These are phyloP conservation scores for Ceratosolen fusciceps DNA, from an alignment of 1,140 invertebrate species.

Conservation along the genomic window DNA sequence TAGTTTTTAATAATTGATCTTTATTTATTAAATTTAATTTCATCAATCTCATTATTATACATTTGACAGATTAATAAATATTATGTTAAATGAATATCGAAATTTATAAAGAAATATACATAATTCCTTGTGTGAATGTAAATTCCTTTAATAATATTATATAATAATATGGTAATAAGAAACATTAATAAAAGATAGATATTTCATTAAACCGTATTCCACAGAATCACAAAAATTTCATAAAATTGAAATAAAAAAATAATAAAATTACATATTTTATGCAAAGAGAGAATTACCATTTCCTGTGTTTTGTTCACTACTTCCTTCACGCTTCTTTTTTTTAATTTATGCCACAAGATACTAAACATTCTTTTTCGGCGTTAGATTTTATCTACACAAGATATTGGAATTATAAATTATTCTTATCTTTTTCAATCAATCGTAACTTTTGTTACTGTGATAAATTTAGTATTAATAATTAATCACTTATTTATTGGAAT, in stretches of 20 bases:
- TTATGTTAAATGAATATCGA: too few relatives aligned
- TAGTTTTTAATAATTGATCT: too few relatives aligned
- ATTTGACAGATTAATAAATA: too few relatives aligned
- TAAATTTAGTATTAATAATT: too few relatives aligned
- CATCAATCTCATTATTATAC: too few relatives aligned
- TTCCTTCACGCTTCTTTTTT: background rate
- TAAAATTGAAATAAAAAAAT: constrained; percentile 9
- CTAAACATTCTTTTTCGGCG: background rate
- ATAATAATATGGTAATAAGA: background rate
- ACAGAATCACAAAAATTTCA: background rate
- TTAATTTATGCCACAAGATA: background rate
- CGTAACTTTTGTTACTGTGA: background rate
- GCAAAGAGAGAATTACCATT: constrained; percentile 8
- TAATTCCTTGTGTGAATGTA: too few relatives aligned
- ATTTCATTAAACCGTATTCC: background rate
- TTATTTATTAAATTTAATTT: too few relatives aligned
- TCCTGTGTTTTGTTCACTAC: constrained; percentile 3
- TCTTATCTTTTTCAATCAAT: background rate
- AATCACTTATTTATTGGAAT: too few relatives aligned
- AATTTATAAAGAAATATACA: too few relatives aligned
- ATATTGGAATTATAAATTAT: too few relatives aligned
- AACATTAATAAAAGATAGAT: background rate
- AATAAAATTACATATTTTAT: constrained; percentile 18
- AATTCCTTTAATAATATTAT: background rate
- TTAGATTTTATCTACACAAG: too few relatives aligned